Base-by-base conservation (phyloP, 2,888 invertebrate genomes). In the Hirtodrosophila trivittata region DNA sequence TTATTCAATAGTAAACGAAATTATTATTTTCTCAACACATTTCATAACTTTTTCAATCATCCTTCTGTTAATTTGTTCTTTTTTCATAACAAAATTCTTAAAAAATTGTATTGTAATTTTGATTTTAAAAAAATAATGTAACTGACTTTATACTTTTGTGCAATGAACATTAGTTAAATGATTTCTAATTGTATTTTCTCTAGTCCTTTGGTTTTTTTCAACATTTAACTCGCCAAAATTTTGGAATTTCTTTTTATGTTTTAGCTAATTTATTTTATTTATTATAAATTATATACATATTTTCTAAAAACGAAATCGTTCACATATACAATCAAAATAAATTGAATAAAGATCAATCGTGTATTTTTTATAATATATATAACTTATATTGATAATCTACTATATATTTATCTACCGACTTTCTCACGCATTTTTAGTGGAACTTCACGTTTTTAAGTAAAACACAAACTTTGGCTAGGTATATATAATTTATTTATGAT, bases 221-320 rank as follows among this genome's bases (percentile, higher is more conserved):
- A 60, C 30, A 59, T 55, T 66, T 73, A 77, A 67, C 60, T 63
- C 25, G 32, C 71, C 65, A 75, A 83, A 49, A 66, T 62, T 66
- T 52, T 70, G 80, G 62, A 86, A 80, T 72, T 72, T 86, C 66
- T 86, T 50, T 83, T 83, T 84, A 80, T 76, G 73, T 67, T 72
- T 72, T 80, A 86, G 85, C 69, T 80, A 73, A 80, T 80, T 80
- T 80, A 80, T 83, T 80, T 80, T 46, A 80, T 76, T 80, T 80
- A 86, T 84, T 80, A 73, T 86, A 66, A 72, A 66, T 55, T 41
- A 60, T 63, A 78, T 51, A 49, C 45, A 45, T 54, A 41, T 66
- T 71, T 52, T 65, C 54, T 56, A 58, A 51, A 55, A 82, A 73
- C 49, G 49, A 41, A 86, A 68, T 62, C 47, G 68, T 83, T 83